Evolutionary conservation across 2,113 vertebrate genomes (phyloP).

Genomic region (Tragelaphus buxtoni): DNA sequence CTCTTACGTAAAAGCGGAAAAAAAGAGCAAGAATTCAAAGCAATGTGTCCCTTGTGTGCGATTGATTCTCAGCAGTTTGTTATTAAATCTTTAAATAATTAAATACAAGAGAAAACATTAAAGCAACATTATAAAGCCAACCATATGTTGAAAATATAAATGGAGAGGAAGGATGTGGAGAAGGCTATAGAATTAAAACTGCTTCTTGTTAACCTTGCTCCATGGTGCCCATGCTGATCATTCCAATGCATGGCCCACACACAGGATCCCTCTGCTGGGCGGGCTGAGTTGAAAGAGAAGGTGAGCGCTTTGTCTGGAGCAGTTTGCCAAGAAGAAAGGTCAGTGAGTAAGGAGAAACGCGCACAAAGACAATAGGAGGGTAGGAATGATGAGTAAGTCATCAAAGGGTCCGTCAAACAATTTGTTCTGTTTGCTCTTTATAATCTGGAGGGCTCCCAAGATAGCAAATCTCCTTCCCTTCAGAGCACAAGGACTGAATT

Average conservation of each 20-base stretch:
- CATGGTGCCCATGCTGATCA: accelerated
- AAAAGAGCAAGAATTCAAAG: slow-evolving; percentile 40
- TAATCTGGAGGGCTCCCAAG: neutral
- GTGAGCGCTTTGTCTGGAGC: neutral
- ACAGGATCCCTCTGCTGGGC: neutral
- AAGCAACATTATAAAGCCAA: slow-evolving; percentile 46
- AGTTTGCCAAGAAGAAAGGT: neutral
- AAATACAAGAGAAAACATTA: slow-evolving; percentile 63
- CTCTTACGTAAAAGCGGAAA: slow-evolving; percentile 10
- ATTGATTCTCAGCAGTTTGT: slow-evolving; percentile 56
- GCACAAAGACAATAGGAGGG: neutral
- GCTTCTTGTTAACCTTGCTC: slow-evolving; percentile 11
- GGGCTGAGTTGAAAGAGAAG: neutral
- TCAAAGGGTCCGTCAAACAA: neutral
- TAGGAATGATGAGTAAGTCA: neutral
- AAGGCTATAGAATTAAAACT: neutral
- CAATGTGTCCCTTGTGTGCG: slow-evolving; percentile 40
- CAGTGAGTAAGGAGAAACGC: neutral
- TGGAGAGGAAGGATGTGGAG: neutral
- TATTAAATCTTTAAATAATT: slow-evolving; percentile 79
- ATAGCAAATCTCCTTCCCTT: neutral
- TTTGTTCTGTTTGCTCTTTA: neutral
- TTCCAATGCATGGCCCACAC: neutral
- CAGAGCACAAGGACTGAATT: neutral
- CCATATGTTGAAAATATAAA: slow-evolving; percentile 45